Evolutionary conservation across 2,113 vertebrate genomes (phyloP), one percentile per base, ranked within the genome.

Genomic region (Seriola quinqueradiata): DNA sequence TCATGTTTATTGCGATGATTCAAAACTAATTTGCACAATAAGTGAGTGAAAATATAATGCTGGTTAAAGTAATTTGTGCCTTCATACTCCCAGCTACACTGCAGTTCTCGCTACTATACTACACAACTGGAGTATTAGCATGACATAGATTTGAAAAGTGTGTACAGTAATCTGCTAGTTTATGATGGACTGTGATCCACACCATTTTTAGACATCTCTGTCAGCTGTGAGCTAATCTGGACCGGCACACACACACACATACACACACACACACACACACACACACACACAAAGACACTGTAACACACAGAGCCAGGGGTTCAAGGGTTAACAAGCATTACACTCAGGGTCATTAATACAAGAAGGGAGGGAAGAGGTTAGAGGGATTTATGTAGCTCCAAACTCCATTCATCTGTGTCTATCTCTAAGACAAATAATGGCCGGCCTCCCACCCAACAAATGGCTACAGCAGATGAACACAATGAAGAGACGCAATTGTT

Each of bases 351-450:
- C 81, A 75, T 77, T 54, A 85, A 86, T 48, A 66, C 61, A 83
- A 68, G 28, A 68, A 5, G 0, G 12, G 54, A 74, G 38, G 65
- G 25, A 46, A 11, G 59, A 73, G 58, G 79, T 79, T n/a, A 17
- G 42, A 66, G 34, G 60, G 81, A 87, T 92, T 87, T 71, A 59
- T 83, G 69, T 50, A 28, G 64, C 32, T 50, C 50, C 57, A 64
- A 34, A 61, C 65, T 80, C 74, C 60, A 25, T 72, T 82, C 64
- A 70, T 75, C 79, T 82, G 60, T 67, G 78, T 87, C 82, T 63
- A 58, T 87, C 75, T 79, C 79, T 54, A 54, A 77, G 50, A 83
- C 61, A 79, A 86, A 78, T 80, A 80, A 79, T 71, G 46, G 67
- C 63, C 46, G 70, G 75, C 60, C 63, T 76, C 69, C 75, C 70